Conservation (phyloP, 1,140 invertebrate genomes). For the Drosophila nigromelanica region DNA sequence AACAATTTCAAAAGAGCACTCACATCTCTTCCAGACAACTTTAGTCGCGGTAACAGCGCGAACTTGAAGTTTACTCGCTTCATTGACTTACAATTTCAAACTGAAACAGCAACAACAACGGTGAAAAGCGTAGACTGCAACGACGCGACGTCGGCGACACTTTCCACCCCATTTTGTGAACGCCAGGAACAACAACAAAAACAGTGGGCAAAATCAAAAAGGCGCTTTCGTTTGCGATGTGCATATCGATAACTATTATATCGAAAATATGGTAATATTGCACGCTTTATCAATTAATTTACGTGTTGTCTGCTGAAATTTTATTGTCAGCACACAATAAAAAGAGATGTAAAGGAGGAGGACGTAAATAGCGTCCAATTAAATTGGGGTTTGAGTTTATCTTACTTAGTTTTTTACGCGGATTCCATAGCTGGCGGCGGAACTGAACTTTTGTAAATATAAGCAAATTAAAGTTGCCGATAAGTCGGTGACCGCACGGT, state of each 20-base stretch:
- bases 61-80: conserved; percentile 83
- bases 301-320: not conserved
- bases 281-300: not conserved
- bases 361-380: too few species aligned
- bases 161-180: conserved; percentile 66
- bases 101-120: conserved; percentile 62
- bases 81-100: conserved; percentile 84
- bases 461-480: too few species aligned
- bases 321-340: not conserved
- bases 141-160: conserved; percentile 30
- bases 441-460: too few species aligned
- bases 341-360: too few species aligned
- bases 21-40: conserved; percentile 84
- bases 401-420: too few species aligned
- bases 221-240: conserved; percentile 45
- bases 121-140: conserved; percentile 38
- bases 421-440: too few species aligned
- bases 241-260: conserved; percentile 39
- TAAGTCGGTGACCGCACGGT: too few species aligned
- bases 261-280: conserved; percentile 21
- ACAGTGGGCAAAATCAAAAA: conserved; percentile 39
- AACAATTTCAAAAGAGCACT: conserved; percentile 66
- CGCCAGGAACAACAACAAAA: conserved; percentile 49
- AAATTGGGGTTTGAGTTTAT: too few species aligned
- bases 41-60: conserved; percentile 84